Conservation (phyloP, 2,113 vertebrate genomes). For the Microcebus griseorufus region DNA sequence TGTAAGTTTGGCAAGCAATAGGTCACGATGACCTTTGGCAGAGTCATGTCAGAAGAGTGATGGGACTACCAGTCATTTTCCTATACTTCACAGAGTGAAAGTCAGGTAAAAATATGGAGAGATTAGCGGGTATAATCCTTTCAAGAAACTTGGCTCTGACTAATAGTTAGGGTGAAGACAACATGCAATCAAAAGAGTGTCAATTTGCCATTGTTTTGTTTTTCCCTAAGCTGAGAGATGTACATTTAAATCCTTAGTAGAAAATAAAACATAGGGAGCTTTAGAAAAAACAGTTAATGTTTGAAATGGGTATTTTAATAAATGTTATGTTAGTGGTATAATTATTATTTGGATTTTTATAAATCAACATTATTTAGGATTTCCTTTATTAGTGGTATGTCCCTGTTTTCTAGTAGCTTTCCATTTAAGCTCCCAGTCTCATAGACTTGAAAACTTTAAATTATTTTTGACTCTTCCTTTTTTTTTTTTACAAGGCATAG, state of each 20-base stretch:
- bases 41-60: neutral
- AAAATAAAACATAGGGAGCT: neutral
- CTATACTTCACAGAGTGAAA: neutral
- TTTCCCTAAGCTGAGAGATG: neutral
- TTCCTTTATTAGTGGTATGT: neutral
- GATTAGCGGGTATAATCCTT: neutral
- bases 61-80: neutral
- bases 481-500: neutral
- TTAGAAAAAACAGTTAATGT: neutral
- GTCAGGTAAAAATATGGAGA: neutral
- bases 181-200: neutral
- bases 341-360: neutral
- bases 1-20: neutral
- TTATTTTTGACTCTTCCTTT: neutral
- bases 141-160: neutral
- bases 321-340: neutral
- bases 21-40: neutral
- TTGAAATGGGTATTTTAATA: neutral
- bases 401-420: neutral
- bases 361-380: neutral
- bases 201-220: neutral
- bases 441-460: neutral
- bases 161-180: neutral
- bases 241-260: neutral
- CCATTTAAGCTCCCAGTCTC: neutral